These are phyloP conservation scores for Myripristis jacobus DNA, from an alignment of 2,797 vertebrate species.

Conservation along the genomic window DNA sequence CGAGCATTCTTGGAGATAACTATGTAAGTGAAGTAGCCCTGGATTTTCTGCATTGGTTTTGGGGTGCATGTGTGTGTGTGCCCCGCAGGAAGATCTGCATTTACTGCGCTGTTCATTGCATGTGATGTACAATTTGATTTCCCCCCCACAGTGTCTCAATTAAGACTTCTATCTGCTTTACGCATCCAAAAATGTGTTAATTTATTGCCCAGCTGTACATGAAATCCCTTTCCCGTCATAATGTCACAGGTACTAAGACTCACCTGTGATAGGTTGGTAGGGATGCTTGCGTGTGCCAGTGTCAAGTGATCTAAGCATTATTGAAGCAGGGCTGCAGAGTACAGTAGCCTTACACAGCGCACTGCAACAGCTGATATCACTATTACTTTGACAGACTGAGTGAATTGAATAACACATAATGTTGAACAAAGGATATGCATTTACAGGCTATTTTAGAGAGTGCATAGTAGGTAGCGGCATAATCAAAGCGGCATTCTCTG, in stretches of 20 bases:
- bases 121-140: not conserved
- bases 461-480: no score
- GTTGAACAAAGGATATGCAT: not conserved
- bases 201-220: not conserved
- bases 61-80: not conserved
- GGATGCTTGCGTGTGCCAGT: constrained; percentile 31
- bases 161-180: constrained; percentile 36
- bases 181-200: not conserved
- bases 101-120: not conserved
- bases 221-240: constrained; percentile 2
- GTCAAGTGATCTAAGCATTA: constrained; percentile 45
- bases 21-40: not conserved
- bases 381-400: constrained; percentile 7
- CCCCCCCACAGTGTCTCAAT: not conserved
- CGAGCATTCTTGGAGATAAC: constrained; percentile 30
- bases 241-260: constrained; percentile 60
- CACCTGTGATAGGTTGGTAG: constrained; percentile 41
- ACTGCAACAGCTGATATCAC: constrained; percentile 50
- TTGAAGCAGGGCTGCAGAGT: constrained; percentile 41
- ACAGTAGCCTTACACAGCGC: constrained; percentile 5
- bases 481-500: no score
- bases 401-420: not conserved
- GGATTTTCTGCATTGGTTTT: not conserved
- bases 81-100: constrained; percentile 10
- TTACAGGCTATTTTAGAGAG: not conserved